Evolutionary conservation across 2,888 invertebrate species (phyloP).

Genomic region (Siphlonurus alternatus): DNA sequence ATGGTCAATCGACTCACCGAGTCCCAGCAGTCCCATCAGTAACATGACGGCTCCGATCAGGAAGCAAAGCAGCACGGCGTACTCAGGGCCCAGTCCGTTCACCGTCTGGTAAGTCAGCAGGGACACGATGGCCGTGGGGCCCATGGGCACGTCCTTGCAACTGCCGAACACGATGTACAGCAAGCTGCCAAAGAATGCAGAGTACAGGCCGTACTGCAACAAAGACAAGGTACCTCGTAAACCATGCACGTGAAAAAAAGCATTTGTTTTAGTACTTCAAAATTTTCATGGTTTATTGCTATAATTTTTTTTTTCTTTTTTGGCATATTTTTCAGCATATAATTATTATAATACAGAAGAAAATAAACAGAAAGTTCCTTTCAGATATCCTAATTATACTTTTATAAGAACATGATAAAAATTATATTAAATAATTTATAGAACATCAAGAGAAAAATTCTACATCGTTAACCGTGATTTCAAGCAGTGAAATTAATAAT

Average conservation of each 20-base stretch:
- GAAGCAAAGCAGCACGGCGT: conserved; percentile 61
- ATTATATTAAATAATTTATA: too few species aligned
- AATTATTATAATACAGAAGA: neutral
- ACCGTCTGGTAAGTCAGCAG: conserved; percentile 67
- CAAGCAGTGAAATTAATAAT: too few species aligned
- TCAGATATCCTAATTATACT: too few species aligned
- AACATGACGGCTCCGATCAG: conserved; percentile 56
- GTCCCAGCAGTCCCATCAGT: conserved; percentile 64
- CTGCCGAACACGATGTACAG: conserved; percentile 82
- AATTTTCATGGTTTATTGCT: too few species aligned
- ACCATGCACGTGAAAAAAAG: too few species aligned
- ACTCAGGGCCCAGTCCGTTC: conserved; percentile 40
- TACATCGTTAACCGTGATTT: too few species aligned
- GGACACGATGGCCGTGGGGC: conserved; percentile 84
- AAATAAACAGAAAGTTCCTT: neutral
- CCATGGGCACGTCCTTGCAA: conserved; percentile 81
- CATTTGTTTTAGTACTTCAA: neutral
- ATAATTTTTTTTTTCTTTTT: too few species aligned
- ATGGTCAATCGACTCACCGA: conserved; percentile 35
- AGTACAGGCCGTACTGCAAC: conserved; percentile 73
- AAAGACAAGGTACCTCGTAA: too few species aligned
- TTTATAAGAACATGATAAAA: too few species aligned
- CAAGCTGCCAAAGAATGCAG: conserved; percentile 83
- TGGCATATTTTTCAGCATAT: neutral
- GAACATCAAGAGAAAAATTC: too few species aligned